Evolutionary conservation across 2,888 invertebrate species (phyloP), one percentile per base, ranked within the genome.

Genomic region (Drosophila demipolita): DNA sequence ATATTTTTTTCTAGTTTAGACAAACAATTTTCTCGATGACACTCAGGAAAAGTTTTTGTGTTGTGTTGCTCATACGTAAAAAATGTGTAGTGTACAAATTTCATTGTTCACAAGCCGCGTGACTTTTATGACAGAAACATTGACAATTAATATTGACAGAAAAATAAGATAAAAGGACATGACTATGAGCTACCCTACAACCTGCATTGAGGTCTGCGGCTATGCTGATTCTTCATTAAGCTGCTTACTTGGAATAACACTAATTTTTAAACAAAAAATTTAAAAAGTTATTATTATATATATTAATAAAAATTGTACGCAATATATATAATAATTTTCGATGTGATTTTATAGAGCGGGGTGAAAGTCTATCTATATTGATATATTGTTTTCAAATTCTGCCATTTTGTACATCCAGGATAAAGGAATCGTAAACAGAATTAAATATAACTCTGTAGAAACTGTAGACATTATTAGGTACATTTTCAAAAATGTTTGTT

Each of bases 71-170:
- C 40, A 40, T 40, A 20, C 57, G 57, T 32, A 20, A 57, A 42
- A 32, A 42, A 11, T 20, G 20, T 32, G 20, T 42, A 4, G 6
- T 32, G 15, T 32, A 32, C 11, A 32, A 57, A 32, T n/a, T n/a
- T 17, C 12, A 48, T 26, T 38, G 29, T 29, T n/a, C 38, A 26
- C 11, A n/a, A 55, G 38, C 54, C 57, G 32, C 57, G 57, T 57
- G 57, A 57, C 57, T 57, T 17, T 57, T 23, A 20, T 33, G 57
- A 42, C 57, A 33, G 42, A 57, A 57, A 42, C 57, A 42, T 57
- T 32, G 32, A 57, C 42, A 57, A 42, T 57, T 42, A 42, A 42
- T n/a, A 29, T 38, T 23, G 55, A 29, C 36, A 42, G 20, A 17
- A 3, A 42, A 20, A 5, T n/a, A 12, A 42, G 20, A 15, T 3